Percentiles rank a stretch among this genome's conserved stretches.
These are phyloP conservation scores for Trachelus stipa DNA, from an alignment of 2,888 invertebrate genomes.

Conservation along the genomic window DNA sequence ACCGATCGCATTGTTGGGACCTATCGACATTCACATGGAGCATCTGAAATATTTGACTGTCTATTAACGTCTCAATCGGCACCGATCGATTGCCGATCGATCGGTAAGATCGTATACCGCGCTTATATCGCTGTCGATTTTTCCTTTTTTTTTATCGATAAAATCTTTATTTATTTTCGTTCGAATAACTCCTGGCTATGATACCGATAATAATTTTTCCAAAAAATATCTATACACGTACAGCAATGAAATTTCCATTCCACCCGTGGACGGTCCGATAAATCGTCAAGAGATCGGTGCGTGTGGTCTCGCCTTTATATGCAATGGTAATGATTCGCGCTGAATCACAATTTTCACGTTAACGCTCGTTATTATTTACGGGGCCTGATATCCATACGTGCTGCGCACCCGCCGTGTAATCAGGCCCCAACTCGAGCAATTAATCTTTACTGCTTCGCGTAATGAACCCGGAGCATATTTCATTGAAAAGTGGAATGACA, in stretches of 20 bases:
- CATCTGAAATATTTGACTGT: constrained; percentile 22
- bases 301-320: constrained; percentile 17
- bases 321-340: constrained; percentile 10
- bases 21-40: constrained; percentile 17
- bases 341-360: constrained; percentile 13
- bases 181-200: no score
- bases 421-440: constrained; percentile 26
- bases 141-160: no score
- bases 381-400: neutral
- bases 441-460: constrained; percentile 23
- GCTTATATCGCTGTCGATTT: no score
- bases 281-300: constrained; percentile 10
- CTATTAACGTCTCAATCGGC: constrained; percentile 30
- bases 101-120: no score
- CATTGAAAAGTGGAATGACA: constrained; percentile 17
- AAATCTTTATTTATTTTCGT: no score
- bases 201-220: no score
- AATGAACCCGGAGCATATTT: constrained; percentile 27
- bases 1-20: constrained; percentile 39
- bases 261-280: constrained; percentile 6
- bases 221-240: no score
- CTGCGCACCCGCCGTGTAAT: constrained; percentile 23
- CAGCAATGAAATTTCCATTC: neutral
- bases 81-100: no score
- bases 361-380: constrained; percentile 35